Base-by-base conservation (phyloP, 1,140 invertebrate species). In the Gonioctena quinquepunctata region DNA sequence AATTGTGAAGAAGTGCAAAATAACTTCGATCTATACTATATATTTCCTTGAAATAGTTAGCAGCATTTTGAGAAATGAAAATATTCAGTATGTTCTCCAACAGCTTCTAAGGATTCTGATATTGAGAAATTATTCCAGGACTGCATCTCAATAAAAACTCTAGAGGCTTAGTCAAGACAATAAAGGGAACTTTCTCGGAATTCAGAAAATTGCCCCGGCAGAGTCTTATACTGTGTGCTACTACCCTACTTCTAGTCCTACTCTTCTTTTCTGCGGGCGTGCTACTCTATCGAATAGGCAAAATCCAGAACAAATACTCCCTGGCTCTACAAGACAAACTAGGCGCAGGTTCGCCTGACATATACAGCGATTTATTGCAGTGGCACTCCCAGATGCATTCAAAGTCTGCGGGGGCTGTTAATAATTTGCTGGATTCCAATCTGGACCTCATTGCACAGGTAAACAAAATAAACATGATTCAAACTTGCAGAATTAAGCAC, bases 391-490 rank as follows among this genome's bases (percentile, higher is more conserved):
- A 87, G 42, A 80, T 90, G 60, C 88, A 89, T 85, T 86, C 88
- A 48, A 86, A 87, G 62, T 88, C 88, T 2, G 88, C 88, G 1
- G 79, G 82, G 28, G 88, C 89, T 68, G 84, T 90, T 52, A 87
- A 89, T 79, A 86, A 87, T 70, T 89, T 89, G 77, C 84, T 89
- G 66, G 85, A 86, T 75, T 85, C 86, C 72, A 89, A 89, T 81
- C 80, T 89, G 64, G 83, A 89, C 77, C 85, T 89, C 79, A 87
- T 90, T 67, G 85, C 87, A 28, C 89, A 88, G 85, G 89, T 89
- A 78, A 76, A 86, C 87, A 59, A 8, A 66, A 42, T 42, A n/a
- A n/a, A n/a, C n/a, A n/a, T n/a, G n/a, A n/a, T n/a, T n/a, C n/a
- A n/a, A n/a, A n/a, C n/a, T n/a, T n/a, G n/a, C n/a, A n/a, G n/a